A percentile compares a stretch with the other conserved stretches of the same genome.
phyloP scores from a whole-genome alignment of 2,888 invertebrate genomes.

The Julus scandinavius region DNA sequence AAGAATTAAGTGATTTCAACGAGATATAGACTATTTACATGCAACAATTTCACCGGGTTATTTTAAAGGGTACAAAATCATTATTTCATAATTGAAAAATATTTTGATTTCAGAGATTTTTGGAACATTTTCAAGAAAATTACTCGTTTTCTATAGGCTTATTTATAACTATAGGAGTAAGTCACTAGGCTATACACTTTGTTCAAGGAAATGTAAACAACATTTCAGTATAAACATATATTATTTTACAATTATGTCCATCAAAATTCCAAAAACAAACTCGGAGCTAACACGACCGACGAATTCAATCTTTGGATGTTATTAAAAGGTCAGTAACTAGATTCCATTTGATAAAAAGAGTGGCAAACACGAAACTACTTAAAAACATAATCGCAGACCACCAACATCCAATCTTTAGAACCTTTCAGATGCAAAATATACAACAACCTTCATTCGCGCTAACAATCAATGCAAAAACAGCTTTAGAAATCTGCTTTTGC shows the following conservation, averaged over 20 bases:
- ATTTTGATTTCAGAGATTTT: conserved; percentile 34
- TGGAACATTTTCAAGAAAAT: background rate
- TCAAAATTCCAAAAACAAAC: conserved; percentile 31
- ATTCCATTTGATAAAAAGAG: background rate
- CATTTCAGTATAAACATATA: conserved; percentile 34
- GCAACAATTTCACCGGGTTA: conserved; percentile 16
- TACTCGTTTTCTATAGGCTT: conserved; percentile 19
- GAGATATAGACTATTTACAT: background rate
- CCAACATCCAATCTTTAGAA: background rate
- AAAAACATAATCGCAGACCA: background rate
- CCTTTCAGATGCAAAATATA: background rate
- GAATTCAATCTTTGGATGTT: background rate
- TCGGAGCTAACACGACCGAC: conserved; percentile 5
- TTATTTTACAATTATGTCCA: conserved; percentile 35
- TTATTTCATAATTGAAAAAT: conserved; percentile 22
- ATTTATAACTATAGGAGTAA: conserved; percentile 34
- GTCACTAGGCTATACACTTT: conserved; percentile 7
- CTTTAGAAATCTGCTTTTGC: background rate
- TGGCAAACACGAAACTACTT: background rate
- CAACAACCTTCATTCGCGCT: background rate
- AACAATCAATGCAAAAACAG: background rate
- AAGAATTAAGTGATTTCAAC: conserved; percentile 23
- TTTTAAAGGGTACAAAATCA: conserved; percentile 18
- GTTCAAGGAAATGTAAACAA: conserved; percentile 17
- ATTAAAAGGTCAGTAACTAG: conserved; percentile 11